Base-by-base conservation (phyloP, 2,113 vertebrate species). In the Pterocles orientalis region DNA sequence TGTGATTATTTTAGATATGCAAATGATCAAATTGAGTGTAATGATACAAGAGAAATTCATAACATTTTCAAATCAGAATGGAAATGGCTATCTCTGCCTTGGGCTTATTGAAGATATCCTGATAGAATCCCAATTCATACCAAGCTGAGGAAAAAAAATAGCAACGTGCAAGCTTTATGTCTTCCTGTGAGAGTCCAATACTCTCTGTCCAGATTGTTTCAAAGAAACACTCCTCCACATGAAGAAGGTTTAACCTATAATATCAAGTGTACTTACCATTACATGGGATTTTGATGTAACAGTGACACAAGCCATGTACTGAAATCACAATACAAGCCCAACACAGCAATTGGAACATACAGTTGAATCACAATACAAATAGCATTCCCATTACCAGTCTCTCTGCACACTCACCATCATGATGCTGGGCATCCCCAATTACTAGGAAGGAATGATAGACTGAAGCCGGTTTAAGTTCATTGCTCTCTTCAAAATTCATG, bases 1-100 rank as follows among this genome's bases (percentile, higher is more conserved):
- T 72, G 76, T 65, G 93, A 96, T 94, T 93, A 96, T 92, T 95
- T 92, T 81, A 94, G 76, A 64, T 92, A 90, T 84, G 88, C 82
- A 96, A 79, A 93, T 96, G 56, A 96, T 93, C 82, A 90, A 71
- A 83, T 86, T 73, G 69, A 86, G 18, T 71, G 39, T 86, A 88
- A 92, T 68, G 53, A 13, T 90, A 68, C 29, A 84, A 78, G 57
- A 75, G 31, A 76, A 82, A 86, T 64, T 75, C 60, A 21, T 64
- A 86, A 57, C 48, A 54, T 11, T 16, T 85, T 93, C 66, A 60
- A 90, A 86, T 77, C 56, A 86, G 60, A 88, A 60, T 48, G 56
- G 58, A 90, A 83, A 66, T 51, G 60, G 31, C 54, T 58, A 43
- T 43, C 39, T 85, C 73, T 82, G 71, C 53, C 43, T 86, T 53